These are phyloP conservation scores for Archaeoteleia sp. DNA, from an alignment of 2,888 invertebrate species.

Conservation along the genomic window DNA sequence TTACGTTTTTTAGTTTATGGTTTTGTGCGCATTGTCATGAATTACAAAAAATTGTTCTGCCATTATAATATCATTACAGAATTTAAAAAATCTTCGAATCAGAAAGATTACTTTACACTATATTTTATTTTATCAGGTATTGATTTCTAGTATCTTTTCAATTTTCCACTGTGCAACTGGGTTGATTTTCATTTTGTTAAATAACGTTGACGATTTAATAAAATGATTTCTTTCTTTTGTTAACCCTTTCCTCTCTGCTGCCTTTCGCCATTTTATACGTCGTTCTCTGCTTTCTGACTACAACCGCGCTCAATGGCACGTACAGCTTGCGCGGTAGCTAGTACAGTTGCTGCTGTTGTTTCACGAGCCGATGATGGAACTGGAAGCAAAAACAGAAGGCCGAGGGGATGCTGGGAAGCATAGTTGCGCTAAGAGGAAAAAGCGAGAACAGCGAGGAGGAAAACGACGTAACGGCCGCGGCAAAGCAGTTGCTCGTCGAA, in stretches of 20 bases:
- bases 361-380: slow-evolving; percentile 48
- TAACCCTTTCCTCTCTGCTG: slow-evolving; percentile 32
- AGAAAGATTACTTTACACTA: no score
- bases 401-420: slow-evolving; percentile 22
- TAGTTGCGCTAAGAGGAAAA: slow-evolving; percentile 36
- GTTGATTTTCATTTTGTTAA: slow-evolving; percentile 19
- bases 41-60: no score
- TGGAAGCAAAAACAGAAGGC: slow-evolving; percentile 34
- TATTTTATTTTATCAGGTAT: no score
- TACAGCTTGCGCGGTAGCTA: slow-evolving; percentile 35
- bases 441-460: slow-evolving; percentile 27
- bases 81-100: no score
- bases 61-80: no score
- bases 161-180: not conserved
- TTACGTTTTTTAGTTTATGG: no score
- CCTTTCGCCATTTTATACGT: slow-evolving; percentile 35
- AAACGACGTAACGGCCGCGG: slow-evolving; percentile 26
- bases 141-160: not conserved
- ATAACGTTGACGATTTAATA: slow-evolving; percentile 33
- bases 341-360: slow-evolving; percentile 42
- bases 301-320: slow-evolving; percentile 47
- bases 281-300: slow-evolving; percentile 31
- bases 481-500: slow-evolving; percentile 41
- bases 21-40: no score
- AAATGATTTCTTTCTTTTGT: slow-evolving; percentile 25